Base-by-base conservation (phyloP, 2,113 vertebrate genomes). In the Amblyornis subalaris region DNA sequence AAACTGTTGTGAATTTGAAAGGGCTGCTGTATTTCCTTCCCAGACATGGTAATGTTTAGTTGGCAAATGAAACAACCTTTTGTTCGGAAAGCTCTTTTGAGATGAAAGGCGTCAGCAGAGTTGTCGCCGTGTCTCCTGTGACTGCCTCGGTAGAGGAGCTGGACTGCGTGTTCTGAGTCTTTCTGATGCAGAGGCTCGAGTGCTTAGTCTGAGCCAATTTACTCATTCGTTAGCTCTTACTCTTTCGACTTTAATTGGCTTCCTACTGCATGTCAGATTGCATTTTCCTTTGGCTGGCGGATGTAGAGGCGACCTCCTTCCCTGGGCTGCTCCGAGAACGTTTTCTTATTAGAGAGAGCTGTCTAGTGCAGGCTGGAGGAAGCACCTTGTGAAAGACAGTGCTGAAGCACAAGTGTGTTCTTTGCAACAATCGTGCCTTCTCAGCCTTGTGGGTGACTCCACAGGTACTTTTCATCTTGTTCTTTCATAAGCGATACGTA, bases 241-340 rank as follows among this genome's bases (percentile, higher is more conserved):
- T 94, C 95, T 89, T 95, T 91, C 85, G 69, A 64, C 57, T 93
- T 91, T 96, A 95, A 94, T 93, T 95, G 93, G 91, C 88, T 94
- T 97, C 94, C 95, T 90, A 88, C 95, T 95, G 89, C 61, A 91
- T 57, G 94, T 97, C 95, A 95, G 69, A 73, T 88, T 91, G 76
- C 36, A 67, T 94, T 97, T 95, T 90, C 87, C 82, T 94, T 95
- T 91, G 79, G 65, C 73, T 90, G 82, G 79, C 0, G 3, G 90
- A 91, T 2, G 10, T 65, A 75, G 36, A 94, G 72, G 80, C 22
- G 12, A 62, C 94, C 78, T 95, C 64, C 82, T 85, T 74, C 79
- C 95, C 75, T 48, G 65, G 44, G 78, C 64, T 97, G 82, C 79
- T 67, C 78, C 18, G 4, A 71, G 79, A 92, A 94, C 75, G 90